These are phyloP conservation scores for Hirtodrosophila trivittata DNA, from an alignment of 2,888 invertebrate genomes.

Conservation along the genomic window DNA sequence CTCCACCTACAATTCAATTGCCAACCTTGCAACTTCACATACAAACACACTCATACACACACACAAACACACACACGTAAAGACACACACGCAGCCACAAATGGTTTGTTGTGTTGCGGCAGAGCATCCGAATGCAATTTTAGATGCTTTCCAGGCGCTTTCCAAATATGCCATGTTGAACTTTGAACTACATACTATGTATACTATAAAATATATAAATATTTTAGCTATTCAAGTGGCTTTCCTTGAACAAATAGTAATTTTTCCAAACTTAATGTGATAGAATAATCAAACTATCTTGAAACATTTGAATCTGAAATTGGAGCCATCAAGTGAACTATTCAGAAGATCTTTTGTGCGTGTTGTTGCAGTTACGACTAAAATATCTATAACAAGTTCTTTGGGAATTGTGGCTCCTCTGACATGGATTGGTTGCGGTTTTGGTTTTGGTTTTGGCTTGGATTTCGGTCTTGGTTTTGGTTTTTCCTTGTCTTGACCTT, in stretches of 20 bases:
- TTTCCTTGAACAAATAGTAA: conserved; percentile 28
- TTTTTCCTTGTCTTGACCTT: conserved; percentile 50
- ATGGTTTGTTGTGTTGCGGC: conserved; percentile 16
- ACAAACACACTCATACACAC: conserved; percentile 12
- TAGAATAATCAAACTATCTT: too few relatives aligned
- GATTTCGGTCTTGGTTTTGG: conserved; percentile 22
- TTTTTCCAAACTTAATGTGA: too few relatives aligned
- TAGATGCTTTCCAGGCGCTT: conserved; percentile 52
- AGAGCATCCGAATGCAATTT: conserved; percentile 28
- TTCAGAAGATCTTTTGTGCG: conserved; percentile 63
- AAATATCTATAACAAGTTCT: conserved; percentile 18
- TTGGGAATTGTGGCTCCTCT: conserved; percentile 15
- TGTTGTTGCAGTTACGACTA: conserved; percentile 23
- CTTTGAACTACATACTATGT: conserved; percentile 42
- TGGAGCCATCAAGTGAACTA: conserved; percentile 18
- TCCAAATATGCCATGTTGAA: conserved; percentile 50
- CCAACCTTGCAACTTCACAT: conserved; percentile 57
- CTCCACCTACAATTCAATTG: conserved; percentile 73
- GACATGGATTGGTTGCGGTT: conserved; percentile 13
- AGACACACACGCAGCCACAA: not conserved
- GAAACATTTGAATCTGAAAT: conserved; percentile 17
- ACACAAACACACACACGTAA: conserved; percentile 9
- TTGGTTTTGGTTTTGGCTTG: not conserved
- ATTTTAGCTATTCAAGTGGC: conserved; percentile 12
- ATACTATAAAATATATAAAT: not conserved